Evolutionary conservation across 2,888 invertebrate species (phyloP).

Genomic region (Andrena trimmerana): DNA sequence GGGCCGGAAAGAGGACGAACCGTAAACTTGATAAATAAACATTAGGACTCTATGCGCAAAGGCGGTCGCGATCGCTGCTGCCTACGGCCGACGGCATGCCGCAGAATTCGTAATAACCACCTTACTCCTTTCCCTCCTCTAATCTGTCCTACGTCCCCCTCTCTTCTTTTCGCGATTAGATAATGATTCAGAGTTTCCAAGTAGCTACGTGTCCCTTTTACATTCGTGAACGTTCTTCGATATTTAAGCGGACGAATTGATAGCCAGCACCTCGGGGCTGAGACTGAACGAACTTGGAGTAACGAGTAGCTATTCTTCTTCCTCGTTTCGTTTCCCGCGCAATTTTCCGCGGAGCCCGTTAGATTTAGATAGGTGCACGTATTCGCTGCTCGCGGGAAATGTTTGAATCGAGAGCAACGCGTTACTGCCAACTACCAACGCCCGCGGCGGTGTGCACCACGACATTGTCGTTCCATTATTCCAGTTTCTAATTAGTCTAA

Average conservation of each 20-base stretch:
- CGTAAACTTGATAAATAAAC: conserved; percentile 81
- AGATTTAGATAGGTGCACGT: not conserved
- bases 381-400: not conserved
- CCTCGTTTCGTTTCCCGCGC: not conserved
- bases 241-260: not conserved
- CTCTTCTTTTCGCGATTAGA: not conserved
- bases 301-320: not conserved
- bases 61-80: conserved; percentile 62
- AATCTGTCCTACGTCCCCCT: not conserved
- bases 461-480: conserved; percentile 16
- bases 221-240: not conserved
- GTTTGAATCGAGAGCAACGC: conserved; percentile 8
- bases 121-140: conserved; percentile 17
- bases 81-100: conserved; percentile 53
- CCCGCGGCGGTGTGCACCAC: not conserved
- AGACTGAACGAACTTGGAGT: not conserved
- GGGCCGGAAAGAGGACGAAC: conserved; percentile 80
- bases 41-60: conserved; percentile 73
- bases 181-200: not conserved
- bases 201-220: not conserved
- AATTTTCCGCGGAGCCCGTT: conserved; percentile 6
- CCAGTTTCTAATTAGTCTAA: conserved; percentile 55
- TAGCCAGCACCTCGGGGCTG: not conserved
- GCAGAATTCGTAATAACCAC: conserved; percentile 64
- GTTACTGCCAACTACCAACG: not conserved